Conservation (phyloP, 2,797 vertebrate species). For the Neopelma chrysocephalum region DNA sequence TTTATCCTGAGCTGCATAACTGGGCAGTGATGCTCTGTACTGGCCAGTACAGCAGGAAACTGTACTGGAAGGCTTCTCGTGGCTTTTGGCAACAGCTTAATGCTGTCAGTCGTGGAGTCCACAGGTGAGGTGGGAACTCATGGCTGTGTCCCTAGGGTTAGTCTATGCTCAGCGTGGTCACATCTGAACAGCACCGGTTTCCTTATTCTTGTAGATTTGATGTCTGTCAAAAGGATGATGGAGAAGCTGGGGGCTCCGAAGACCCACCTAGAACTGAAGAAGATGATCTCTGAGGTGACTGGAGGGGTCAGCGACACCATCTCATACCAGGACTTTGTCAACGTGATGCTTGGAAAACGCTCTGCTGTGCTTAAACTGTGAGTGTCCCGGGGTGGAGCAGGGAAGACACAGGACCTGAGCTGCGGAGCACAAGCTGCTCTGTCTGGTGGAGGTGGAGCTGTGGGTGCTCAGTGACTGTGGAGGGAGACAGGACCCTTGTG, state of each 20-base stretch:
- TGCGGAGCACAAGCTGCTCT: neutral
- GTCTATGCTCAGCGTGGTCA: neutral
- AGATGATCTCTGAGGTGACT: slow-evolving; percentile 95
- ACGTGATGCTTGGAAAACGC: slow-evolving; percentile 96
- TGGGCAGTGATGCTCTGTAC: neutral
- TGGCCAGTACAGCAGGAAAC: neutral
- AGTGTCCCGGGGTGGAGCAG: slow-evolving; percentile 60
- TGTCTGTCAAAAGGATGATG: slow-evolving; percentile 98
- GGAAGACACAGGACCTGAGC: neutral
- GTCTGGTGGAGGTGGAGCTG: neutral
- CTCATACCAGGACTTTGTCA: slow-evolving; percentile 95
- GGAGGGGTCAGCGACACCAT: slow-evolving; percentile 91
- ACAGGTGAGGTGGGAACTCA: neutral
- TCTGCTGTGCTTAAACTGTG: slow-evolving; percentile 96
- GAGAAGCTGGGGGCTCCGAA: slow-evolving; percentile 97
- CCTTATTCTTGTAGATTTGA: slow-evolving; percentile 83
- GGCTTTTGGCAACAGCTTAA: neutral
- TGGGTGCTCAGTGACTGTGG: neutral
- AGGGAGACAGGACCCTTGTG: neutral
- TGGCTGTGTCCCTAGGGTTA: neutral
- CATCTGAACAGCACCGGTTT: neutral
- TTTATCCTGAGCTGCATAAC: neutral
- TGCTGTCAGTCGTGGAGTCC: neutral
- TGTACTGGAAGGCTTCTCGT: neutral
- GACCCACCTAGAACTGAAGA: slow-evolving; percentile 96